These are phyloP conservation scores for Julus scanicus DNA, from an alignment of 2,888 invertebrate genomes.

Conservation along the genomic window DNA sequence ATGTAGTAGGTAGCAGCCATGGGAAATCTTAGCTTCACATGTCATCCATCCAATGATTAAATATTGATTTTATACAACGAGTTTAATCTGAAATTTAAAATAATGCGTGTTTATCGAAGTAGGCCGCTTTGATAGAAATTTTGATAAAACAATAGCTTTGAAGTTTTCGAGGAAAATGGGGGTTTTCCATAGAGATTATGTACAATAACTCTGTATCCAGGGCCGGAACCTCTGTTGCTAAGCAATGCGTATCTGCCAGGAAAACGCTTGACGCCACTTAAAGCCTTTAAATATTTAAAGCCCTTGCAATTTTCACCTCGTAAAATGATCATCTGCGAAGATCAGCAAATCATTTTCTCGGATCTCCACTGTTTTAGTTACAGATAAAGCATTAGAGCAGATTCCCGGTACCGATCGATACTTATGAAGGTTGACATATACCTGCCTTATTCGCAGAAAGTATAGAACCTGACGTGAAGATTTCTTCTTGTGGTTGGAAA, in stretches of 20 bases:
- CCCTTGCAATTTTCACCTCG: background rate
- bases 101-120: background rate
- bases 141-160: background rate
- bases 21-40: background rate
- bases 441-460: background rate
- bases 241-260: background rate
- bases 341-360: slow-evolving; percentile 26
- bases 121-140: background rate
- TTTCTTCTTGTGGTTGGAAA: background rate
- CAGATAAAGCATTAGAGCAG: background rate
- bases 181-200: background rate
- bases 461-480: background rate
- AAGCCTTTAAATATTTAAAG: slow-evolving; percentile 30
- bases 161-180: background rate
- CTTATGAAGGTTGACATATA: background rate
- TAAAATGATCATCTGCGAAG: slow-evolving; percentile 12
- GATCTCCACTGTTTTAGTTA: background rate
- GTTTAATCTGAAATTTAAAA: background rate
- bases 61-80: background rate
- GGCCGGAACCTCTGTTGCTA: background rate
- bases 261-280: slow-evolving; percentile 28
- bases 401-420: background rate
- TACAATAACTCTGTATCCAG: background rate
- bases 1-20: background rate
- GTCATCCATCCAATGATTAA: background rate